Evolutionary conservation across 1,140 invertebrate species (phyloP), one percentile per base, ranked within the genome.

Genomic region (Bombus polaris): DNA sequence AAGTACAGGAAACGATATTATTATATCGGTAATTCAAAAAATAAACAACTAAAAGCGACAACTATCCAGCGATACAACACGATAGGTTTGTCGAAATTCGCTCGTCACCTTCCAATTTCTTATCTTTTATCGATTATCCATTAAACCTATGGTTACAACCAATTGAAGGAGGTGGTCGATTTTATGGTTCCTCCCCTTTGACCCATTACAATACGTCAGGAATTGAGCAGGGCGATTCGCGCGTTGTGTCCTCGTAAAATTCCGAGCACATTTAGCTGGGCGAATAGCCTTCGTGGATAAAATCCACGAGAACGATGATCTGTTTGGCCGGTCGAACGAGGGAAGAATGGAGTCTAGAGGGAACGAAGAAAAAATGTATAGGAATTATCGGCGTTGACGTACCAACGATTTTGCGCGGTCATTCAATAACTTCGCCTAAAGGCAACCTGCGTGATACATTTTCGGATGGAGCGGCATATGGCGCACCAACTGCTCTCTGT

Each of bases 381-480:
- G 65, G 85, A 79, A 76, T 86, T 83, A 74, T 78, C 79, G 39
- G 66, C 59, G 73, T 70, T 82, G 79, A 87, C 66, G 78, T 59
- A 75, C 5, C 18, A 22, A 66, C 74, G 82, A 83, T 77, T 88
- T 83, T 39, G 75, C 78, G 74, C 65, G 89, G 76, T 91, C 77
- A 75, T 72, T 73, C 81, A 87, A 90, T 89, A 91, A 91, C 80
- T 88, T 77, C 75, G 78, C 71, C 86, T 89, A 84, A 66, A 62
- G 12, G 47, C 77, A 77, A 59, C 82, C 81, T 42, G 68, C 87
- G 65, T 75, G 68, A 89, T 68, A 88, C 75, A 76, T 91, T 88
- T 93, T 89, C 76, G 83, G 86, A 81, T 91, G 91, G 92, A 92
- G 92, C 91, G 87, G 90, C 93, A 91, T 92, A 91, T 91, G 90